These are phyloP conservation scores for Nothura maculosa DNA, from an alignment of 2,797 vertebrate genomes.

Conservation along the genomic window DNA sequence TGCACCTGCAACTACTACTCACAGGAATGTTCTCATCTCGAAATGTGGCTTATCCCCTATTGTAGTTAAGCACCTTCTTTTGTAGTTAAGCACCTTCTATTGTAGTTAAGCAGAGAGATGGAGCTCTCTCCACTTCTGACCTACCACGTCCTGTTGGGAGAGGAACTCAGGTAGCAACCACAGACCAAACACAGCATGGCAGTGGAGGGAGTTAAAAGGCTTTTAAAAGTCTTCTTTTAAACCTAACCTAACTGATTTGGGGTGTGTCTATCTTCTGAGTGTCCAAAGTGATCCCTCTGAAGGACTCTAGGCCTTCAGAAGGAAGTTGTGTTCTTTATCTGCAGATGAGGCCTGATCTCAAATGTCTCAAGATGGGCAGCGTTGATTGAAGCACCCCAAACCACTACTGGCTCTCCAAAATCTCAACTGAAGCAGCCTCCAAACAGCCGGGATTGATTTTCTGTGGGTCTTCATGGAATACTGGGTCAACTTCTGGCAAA, in stretches of 20 bases:
- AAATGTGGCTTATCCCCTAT: accelerated
- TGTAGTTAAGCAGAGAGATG: accelerated
- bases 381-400: neutral
- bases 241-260: neutral
- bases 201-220: neutral
- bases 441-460: neutral
- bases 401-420: neutral
- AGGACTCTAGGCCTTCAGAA: neutral
- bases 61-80: neutral
- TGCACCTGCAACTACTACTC: neutral
- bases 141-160: neutral
- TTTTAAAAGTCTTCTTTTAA: neutral
- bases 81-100: neutral
- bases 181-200: neutral
- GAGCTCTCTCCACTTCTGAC: neutral
- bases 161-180: neutral
- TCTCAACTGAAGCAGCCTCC: neutral
- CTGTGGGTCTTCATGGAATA: neutral
- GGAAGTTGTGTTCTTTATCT: neutral
- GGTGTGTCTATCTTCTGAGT: neutral
- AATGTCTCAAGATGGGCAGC: neutral
- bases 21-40: neutral
- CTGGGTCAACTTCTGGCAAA: neutral
- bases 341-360: accelerated
- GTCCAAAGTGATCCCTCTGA: neutral